Conservation (phyloP, 2,888 invertebrate species). For the Lissocephala sabroskyi region DNA sequence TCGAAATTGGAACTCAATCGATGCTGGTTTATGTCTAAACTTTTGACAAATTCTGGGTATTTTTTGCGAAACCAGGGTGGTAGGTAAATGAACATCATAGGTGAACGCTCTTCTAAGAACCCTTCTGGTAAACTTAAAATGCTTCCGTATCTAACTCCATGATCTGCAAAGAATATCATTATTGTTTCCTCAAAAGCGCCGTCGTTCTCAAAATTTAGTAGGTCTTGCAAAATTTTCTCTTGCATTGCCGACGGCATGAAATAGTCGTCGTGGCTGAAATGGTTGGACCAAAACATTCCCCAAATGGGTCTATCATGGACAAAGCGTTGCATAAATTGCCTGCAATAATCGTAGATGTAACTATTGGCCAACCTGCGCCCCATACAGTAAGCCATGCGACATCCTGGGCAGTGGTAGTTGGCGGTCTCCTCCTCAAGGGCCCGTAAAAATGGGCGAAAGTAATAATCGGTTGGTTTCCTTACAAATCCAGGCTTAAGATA, state of each 20-base stretch:
- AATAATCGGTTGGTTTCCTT: conserved; percentile 83
- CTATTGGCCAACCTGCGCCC: conserved; percentile 77
- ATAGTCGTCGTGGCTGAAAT: conserved; percentile 79
- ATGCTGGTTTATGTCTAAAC: conserved; percentile 76
- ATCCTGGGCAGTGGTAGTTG: conserved; percentile 37
- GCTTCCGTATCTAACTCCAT: conserved; percentile 81
- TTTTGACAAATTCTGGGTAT: conserved; percentile 74
- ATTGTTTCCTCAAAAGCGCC: conserved; percentile 77
- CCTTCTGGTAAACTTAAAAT: conserved; percentile 77
- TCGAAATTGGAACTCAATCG: conserved; percentile 82
- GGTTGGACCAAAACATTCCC: conserved; percentile 83
- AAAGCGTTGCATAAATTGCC: conserved; percentile 78
- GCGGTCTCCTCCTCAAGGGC: conserved; percentile 77
- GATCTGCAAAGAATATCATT: conserved; percentile 82
- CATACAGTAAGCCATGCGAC: conserved; percentile 73
- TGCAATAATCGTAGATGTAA: conserved; percentile 77
- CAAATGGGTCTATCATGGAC: conserved; percentile 77
- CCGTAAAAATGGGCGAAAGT: conserved; percentile 80
- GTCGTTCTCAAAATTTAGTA: conserved; percentile 75
- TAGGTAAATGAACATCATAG: conserved; percentile 79
- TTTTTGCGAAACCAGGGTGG: conserved; percentile 77
- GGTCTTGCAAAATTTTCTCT: conserved; percentile 75
- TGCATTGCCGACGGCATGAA: conserved; percentile 79
- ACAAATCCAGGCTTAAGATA: conserved; percentile 80
- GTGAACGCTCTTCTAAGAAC: conserved; percentile 84